Base-by-base conservation (phyloP, 53 echinoderm and acorn worm species). In the Arbacia lixula region DNA sequence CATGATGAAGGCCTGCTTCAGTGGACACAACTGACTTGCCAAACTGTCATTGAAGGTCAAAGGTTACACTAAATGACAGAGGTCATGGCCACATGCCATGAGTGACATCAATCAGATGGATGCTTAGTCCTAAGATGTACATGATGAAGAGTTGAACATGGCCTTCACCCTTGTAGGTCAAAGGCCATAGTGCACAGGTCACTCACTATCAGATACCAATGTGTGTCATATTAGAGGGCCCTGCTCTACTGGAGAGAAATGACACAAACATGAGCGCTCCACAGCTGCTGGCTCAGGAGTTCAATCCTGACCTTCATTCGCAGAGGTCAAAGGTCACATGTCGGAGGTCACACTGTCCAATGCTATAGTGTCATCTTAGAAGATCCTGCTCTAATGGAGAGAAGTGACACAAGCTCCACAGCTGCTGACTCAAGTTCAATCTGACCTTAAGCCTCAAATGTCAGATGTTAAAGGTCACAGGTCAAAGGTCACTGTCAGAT, bases 331-430 rank as follows among this genome's bases (percentile, higher is more conserved):
- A 46, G 8, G 49, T 46, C 49, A 46, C 8, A 46, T 8, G 9
- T 46, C 14, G 14, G 49, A n/a, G n/a, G n/a, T n/a, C n/a, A n/a
- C 33, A 42, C 22, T 60, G 75, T 89, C 83, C 89, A 64, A 89
- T 87, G 2, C 87, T 83, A 34, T 95, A 93, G 34, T 84, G 58
- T 88, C 12, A 88, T 86, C 67, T 95, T 95, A 38, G 93, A 57
- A 2, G 60, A 83, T 46, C 95, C 95, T 1, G 95, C 95, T 77
- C 91, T 73, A 76, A 91, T 91, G 12, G 95, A 95, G 37, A 95
- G 81, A 33, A 93, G 37, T 2, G 95, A 76, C 0, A 86, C 86
- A 17, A 95, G 11, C 6, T n/a, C n/a, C n/a, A 46, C 49, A 46
- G 49, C 49, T 46, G 8, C 49, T 46, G 49, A 14, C 49, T 10